Conservation (phyloP, 2,888 invertebrate species). For the Macrostomum cliftonense region DNA sequence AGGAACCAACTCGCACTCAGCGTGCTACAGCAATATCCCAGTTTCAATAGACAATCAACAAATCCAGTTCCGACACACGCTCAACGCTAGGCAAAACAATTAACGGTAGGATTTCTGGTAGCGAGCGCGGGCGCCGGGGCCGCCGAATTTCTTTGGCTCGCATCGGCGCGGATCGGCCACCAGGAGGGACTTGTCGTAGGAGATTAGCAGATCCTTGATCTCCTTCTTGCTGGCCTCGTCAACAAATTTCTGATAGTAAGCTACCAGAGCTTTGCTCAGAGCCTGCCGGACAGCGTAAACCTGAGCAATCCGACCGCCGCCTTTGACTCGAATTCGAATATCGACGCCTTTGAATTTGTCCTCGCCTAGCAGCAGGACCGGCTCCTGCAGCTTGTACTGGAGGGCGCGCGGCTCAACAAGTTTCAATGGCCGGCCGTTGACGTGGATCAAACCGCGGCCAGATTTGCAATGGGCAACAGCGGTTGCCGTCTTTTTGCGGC, state of each 20-base stretch:
- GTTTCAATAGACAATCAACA: too few relatives aligned
- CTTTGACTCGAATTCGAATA: constrained; percentile 86
- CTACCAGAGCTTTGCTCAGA: constrained; percentile 86
- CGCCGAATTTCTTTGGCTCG: constrained; percentile 99
- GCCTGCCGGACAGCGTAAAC: constrained; percentile 94
- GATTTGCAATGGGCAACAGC: constrained; percentile 97
- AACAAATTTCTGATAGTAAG: constrained; percentile 97
- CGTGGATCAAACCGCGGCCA: constrained; percentile 75
- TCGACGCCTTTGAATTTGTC: constrained; percentile 90
- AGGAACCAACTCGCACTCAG: too few relatives aligned
- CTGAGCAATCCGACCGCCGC: constrained; percentile 95
- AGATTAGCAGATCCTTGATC: constrained; percentile 88
- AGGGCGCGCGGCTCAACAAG: constrained; percentile 85
- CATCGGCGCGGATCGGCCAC: constrained; percentile 96
- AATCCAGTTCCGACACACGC: too few relatives aligned
- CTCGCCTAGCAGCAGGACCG: constrained; percentile 43
- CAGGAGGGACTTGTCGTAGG: constrained; percentile 85
- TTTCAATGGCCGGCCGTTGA: constrained; percentile 93
- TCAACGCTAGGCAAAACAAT: constrained; percentile 9
- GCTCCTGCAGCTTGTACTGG: constrained; percentile 56
- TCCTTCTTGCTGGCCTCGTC: constrained; percentile 98
- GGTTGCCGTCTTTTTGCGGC: constrained; percentile 31
- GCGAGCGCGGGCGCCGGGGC: constrained; percentile 94
- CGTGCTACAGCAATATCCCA: too few relatives aligned
- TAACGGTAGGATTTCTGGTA: constrained; percentile 99